phyloP scores from a whole-genome alignment of 2,797 vertebrate genomes.

The Hypotaenidia philippensis region DNA sequence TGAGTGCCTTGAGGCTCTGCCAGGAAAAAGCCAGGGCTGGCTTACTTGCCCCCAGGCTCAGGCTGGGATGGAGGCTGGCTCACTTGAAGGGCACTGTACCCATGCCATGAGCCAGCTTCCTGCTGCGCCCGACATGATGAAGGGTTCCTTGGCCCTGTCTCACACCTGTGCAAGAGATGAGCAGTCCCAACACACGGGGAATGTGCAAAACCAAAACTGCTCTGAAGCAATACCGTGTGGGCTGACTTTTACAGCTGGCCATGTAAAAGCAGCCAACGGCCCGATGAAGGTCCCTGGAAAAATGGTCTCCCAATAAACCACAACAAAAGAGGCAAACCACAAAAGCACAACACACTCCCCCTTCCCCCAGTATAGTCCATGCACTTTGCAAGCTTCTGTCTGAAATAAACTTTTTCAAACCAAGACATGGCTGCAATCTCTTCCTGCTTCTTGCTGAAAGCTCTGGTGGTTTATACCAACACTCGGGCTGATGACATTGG shows the following conservation, averaged over 20 bases:
- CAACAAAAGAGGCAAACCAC: not conserved
- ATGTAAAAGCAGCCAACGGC: not conserved
- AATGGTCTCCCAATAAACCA: not conserved
- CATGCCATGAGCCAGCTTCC: not conserved
- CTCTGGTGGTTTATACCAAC: not conserved
- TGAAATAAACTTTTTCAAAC: not conserved
- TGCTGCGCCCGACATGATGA: fast-evolving
- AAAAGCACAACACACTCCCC: too few relatives aligned
- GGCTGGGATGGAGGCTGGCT: not conserved
- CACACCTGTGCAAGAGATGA: not conserved
- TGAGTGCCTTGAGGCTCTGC: fast-evolving
- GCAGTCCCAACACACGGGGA: not conserved
- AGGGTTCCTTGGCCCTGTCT: not conserved
- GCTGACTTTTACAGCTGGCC: not conserved
- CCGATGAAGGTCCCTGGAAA: not conserved
- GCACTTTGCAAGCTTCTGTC: not conserved
- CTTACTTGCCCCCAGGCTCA: not conserved
- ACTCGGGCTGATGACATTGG: not conserved
- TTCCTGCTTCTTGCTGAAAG: not conserved
- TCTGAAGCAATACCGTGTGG: not conserved
- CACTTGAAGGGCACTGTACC: not conserved
- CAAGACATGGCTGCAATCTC: not conserved
- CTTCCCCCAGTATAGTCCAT: not conserved
- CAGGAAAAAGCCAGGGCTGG: not conserved
- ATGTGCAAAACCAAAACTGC: not conserved